Conservation (phyloP, 2,888 invertebrate genomes). For the Thymelicus sylvestris region DNA sequence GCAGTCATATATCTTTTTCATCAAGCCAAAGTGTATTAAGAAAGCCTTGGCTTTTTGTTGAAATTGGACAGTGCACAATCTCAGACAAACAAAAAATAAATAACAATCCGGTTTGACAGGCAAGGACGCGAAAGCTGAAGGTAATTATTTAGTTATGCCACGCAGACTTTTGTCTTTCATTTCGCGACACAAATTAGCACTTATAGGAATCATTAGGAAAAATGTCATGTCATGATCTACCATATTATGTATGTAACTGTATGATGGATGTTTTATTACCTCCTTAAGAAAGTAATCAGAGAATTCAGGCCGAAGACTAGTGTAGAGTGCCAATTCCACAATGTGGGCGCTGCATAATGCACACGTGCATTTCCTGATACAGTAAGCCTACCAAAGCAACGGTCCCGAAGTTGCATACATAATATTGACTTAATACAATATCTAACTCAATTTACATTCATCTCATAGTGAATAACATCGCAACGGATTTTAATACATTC, state of each 20-base stretch:
- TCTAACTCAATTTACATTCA: background rate
- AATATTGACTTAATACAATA: background rate
- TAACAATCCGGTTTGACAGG: conserved; percentile 6
- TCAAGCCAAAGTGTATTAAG: background rate
- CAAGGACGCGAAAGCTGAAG: conserved; percentile 3
- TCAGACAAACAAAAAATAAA: conserved; percentile 6
- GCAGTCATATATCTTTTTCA: conserved; percentile 2
- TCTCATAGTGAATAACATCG: background rate
- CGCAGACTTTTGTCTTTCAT: background rate
- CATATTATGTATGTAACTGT: background rate
- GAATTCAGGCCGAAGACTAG: conserved; percentile 21
- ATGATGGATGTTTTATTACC: conserved; percentile 5
- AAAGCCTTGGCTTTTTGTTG: conserved; percentile 15
- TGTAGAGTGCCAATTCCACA: conserved; percentile 5
- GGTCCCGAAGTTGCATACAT: conserved; percentile 3
- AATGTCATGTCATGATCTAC: background rate
- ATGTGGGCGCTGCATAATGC: conserved; percentile 43
- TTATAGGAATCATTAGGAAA: background rate
- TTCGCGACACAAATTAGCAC: background rate
- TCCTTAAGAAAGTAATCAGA: conserved; percentile 19
- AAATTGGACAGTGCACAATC: background rate
- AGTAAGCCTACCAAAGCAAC: conserved; percentile 12
- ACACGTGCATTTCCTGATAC: conserved; percentile 43
- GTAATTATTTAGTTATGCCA: conserved; percentile 6
- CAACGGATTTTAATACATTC: too few relatives aligned